Evolutionary conservation across 2,888 invertebrate genomes (phyloP).

Genomic region (Tiliacea aurago): DNA sequence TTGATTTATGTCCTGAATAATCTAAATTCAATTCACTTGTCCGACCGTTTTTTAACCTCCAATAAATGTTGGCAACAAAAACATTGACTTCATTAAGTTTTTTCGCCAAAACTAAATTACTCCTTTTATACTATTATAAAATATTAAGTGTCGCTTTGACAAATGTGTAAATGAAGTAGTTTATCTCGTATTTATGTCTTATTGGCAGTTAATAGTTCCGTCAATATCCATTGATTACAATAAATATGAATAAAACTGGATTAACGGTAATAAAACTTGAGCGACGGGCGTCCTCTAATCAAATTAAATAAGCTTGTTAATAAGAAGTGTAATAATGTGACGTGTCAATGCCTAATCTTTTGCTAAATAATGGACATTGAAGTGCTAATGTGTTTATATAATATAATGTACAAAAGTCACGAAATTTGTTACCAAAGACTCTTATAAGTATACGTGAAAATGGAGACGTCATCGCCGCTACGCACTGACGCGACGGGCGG

Average conservation of each 20-base stretch:
- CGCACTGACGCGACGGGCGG: slow-evolving; percentile 6
- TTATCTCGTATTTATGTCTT: slow-evolving; percentile 49
- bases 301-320: slow-evolving; percentile 55
- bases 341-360: slow-evolving; percentile 52
- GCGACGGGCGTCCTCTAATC: slow-evolving; percentile 44
- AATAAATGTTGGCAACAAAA: slow-evolving; percentile 44
- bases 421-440: slow-evolving; percentile 45
- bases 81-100: slow-evolving; percentile 49
- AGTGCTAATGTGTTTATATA: slow-evolving; percentile 63
- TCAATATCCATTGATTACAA: slow-evolving; percentile 64
- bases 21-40: slow-evolving; percentile 48
- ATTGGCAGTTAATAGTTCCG: slow-evolving; percentile 63
- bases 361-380: slow-evolving; percentile 53
- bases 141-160: slow-evolving; percentile 67
- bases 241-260: slow-evolving; percentile 62
- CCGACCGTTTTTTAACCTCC: slow-evolving; percentile 26
- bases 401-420: slow-evolving; percentile 52
- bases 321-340: slow-evolving; percentile 62
- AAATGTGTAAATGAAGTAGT: slow-evolving; percentile 64
- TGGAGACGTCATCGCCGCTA: slow-evolving; percentile 52
- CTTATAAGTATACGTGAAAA: slow-evolving; percentile 48
- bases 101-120: slow-evolving; percentile 44
- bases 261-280: slow-evolving; percentile 60
- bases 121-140: slow-evolving; percentile 56
- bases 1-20: slow-evolving; percentile 58